A percentile compares a stretch with the other conserved stretches of the same genome.
phyloP scores from a whole-genome alignment of 2,113 vertebrate species.

The Sphyrna mokarran region DNA sequence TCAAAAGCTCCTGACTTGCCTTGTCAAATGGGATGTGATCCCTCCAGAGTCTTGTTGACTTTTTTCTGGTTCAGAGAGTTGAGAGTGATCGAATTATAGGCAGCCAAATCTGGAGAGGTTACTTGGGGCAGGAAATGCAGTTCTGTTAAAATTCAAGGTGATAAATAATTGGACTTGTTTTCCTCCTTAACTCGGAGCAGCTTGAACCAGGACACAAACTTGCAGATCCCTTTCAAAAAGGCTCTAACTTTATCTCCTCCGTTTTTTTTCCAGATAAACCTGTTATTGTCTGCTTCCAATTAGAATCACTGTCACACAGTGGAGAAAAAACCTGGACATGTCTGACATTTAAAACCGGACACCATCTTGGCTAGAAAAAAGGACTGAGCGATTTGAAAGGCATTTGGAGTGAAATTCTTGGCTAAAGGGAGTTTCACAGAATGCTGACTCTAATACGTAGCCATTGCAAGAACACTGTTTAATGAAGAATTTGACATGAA shows the following conservation, averaged over 20 bases:
- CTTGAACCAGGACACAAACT: background rate
- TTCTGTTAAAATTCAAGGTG: background rate
- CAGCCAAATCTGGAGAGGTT: background rate
- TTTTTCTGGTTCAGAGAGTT: background rate
- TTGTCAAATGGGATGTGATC: background rate
- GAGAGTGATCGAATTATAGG: background rate
- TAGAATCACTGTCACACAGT: constrained; percentile 48
- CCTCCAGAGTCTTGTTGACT: background rate
- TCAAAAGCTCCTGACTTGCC: background rate
- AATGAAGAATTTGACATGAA: constrained; percentile 3
- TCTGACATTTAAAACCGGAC: background rate
- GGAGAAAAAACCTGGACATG: background rate
- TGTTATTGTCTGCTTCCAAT: constrained; percentile 78
- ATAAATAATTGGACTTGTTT: background rate
- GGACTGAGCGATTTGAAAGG: background rate
- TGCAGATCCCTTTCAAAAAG: background rate
- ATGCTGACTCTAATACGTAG: background rate
- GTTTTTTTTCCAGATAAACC: constrained; percentile 73
- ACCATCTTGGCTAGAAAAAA: background rate
- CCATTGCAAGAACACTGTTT: background rate
- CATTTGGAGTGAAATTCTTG: background rate
- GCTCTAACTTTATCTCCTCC: background rate
- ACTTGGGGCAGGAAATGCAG: background rate
- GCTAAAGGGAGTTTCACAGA: background rate
- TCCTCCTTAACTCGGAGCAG: background rate